A percentile compares a stretch with the other conserved stretches of the same genome.
Evolutionary conservation across 1,140 invertebrate genomes (phyloP).

Genomic region (Gerris buenoi): DNA sequence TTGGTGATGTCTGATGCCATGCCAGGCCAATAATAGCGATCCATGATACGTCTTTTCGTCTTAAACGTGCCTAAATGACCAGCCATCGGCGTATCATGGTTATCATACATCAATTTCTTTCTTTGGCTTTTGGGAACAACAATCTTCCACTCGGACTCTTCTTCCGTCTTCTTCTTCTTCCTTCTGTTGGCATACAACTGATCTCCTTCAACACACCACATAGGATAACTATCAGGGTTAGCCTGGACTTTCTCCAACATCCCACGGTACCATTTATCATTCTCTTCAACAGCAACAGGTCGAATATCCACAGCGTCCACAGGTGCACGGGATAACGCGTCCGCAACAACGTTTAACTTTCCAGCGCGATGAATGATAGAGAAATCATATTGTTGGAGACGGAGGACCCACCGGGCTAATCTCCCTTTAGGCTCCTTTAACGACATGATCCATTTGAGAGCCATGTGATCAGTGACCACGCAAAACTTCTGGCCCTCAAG

Average conservation of each 20-base stretch:
- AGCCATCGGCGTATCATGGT: constrained; percentile 21
- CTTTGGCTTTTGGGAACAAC: constrained; percentile 19
- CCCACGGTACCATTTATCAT: constrained; percentile 1
- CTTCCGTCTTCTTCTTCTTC: not conserved
- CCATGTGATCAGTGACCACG: constrained; percentile 32
- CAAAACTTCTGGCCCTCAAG: constrained; percentile 27
- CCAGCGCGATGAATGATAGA: constrained; percentile 18
- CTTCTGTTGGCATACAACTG: not conserved
- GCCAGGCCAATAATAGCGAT: constrained; percentile 19
- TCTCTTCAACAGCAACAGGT: not conserved
- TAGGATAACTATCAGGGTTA: not conserved
- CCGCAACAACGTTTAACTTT: constrained; percentile 10
- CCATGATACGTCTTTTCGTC: constrained; percentile 20
- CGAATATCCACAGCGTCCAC: not conserved
- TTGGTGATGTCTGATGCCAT: constrained; percentile 12
- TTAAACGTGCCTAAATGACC: constrained; percentile 28
- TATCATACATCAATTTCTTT: constrained; percentile 17
- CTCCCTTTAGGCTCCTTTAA: constrained; percentile 29
- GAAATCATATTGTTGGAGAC: constrained; percentile 26
- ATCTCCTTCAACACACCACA: constrained; percentile 3
- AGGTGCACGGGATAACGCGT: constrained; percentile 9
- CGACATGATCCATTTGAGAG: constrained; percentile 31
- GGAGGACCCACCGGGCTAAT: constrained; percentile 26
- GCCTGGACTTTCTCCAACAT: not conserved
- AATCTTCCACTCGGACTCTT: constrained; percentile 20